A percentile compares a stretch with the other conserved stretches of the same genome.
phyloP scores from a whole-genome alignment of 2,797 vertebrate species.

The Vespertilio murinus region DNA sequence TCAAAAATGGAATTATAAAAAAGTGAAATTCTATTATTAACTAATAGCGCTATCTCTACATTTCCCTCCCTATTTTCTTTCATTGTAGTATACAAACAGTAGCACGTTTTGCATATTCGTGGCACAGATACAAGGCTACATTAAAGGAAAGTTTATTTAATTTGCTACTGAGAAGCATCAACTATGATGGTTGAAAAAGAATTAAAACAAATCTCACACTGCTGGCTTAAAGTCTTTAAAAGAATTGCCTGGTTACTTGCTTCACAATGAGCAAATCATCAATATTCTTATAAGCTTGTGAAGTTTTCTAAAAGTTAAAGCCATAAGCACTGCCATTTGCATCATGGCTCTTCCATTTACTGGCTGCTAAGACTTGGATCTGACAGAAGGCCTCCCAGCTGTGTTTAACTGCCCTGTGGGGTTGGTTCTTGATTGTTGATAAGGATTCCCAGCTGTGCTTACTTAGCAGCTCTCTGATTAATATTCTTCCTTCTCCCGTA shows the following conservation, averaged over 20 bases:
- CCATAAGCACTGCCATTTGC: neutral
- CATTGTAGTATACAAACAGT: neutral
- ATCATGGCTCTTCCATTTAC: neutral
- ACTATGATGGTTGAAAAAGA: neutral
- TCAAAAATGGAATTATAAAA: neutral
- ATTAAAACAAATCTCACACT: constrained; percentile 7
- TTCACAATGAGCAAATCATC: neutral
- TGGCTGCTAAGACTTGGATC: neutral
- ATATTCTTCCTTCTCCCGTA: neutral
- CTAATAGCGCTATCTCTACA: neutral
- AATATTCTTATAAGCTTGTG: neutral
- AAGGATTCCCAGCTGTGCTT: constrained; percentile 40
- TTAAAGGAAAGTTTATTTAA: neutral
- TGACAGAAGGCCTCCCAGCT: neutral
- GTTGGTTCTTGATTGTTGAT: constrained; percentile 30
- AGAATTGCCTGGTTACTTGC: neutral
- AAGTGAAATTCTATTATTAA: neutral
- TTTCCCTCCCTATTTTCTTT: neutral
- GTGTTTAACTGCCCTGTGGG: neutral
- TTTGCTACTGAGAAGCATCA: constrained; percentile 35
- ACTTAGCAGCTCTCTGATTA: neutral
- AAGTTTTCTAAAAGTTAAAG: neutral
- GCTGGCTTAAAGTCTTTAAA: neutral
- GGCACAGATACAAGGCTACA: neutral
- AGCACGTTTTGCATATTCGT: neutral